Percentiles rank a stretch among this genome's conserved stretches.
Conservation (phyloP, 2,888 invertebrate species). For the Psylliodes chrysocephalus region DNA sequence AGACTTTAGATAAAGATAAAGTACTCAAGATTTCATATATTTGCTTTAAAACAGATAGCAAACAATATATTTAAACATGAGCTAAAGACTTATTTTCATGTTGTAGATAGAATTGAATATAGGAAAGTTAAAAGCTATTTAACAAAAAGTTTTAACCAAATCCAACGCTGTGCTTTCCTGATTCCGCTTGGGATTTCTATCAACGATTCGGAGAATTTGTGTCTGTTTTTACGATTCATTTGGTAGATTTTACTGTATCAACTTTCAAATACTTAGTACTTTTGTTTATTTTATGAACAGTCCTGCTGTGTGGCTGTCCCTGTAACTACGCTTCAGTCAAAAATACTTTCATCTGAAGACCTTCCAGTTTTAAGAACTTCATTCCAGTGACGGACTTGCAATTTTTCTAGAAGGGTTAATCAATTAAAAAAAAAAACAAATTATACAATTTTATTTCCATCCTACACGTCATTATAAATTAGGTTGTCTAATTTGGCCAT, state of each 20-base stretch:
- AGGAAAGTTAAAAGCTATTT: too few relatives aligned
- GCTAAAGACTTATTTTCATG: too few relatives aligned
- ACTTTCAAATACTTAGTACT: neutral
- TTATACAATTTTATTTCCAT: too few relatives aligned
- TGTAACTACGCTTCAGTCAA: neutral
- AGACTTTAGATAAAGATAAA: too few relatives aligned
- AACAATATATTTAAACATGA: too few relatives aligned
- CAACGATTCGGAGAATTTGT: neutral
- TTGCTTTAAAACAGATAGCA: too few relatives aligned
- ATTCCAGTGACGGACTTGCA: neutral
- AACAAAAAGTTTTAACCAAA: neutral
- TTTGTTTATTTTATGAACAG: neutral
- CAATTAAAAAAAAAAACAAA: too few relatives aligned
- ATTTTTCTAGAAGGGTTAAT: constrained; percentile 7
- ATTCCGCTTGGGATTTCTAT: neutral
- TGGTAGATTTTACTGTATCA: constrained; percentile 11
- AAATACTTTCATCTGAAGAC: neutral
- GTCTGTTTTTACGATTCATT: constrained; percentile 14
- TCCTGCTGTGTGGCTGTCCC: neutral
- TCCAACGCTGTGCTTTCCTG: neutral
- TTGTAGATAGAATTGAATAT: too few relatives aligned
- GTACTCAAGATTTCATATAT: too few relatives aligned
- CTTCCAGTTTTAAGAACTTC: neutral
- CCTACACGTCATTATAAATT: too few relatives aligned
- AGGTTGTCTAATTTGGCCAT: too few relatives aligned